Evolutionary conservation across 2,797 vertebrate species (phyloP), one percentile per base, ranked within the genome.

Genomic region (Mus minutoides): DNA sequence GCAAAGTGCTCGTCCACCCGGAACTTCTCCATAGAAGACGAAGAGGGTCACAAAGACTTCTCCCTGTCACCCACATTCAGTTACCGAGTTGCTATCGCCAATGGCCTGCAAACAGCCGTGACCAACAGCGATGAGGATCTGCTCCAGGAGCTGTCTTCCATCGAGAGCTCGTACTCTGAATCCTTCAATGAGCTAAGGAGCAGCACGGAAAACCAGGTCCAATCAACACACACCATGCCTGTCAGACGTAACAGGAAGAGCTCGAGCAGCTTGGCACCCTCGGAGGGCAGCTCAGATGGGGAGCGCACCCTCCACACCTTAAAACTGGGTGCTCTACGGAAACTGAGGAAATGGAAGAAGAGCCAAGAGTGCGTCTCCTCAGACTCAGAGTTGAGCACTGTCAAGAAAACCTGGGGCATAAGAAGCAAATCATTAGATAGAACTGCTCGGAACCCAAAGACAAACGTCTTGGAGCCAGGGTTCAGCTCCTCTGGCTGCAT

Each of bases 331-430:
- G 99, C 99, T 87, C 98, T 99, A 88, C 98, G 99, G 26, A 99
- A 99, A 96, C 98, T 99, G 73, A 99, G 99, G 83, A 99, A 99
- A 98, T 99, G 99, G 99, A 99, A 99, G 69, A 99, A 99, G 98
- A 99, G 99, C 96, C 99, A 99, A 97, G 99, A 99, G 96, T 99
- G 99, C 86, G 99, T 99, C 94, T 99, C 99, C n/a, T 99, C 99
- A 10, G 99, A 99, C 97, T 99, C 99, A 0, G 99, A 99, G 97
- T 99, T 99, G 91, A 99, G 99, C 98, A 99, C 99, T 0, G 99
- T 99, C 99, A 99, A 99, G 96, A 99, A 99, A 98, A 99, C 99
- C 0, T 99, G 99, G 97, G 99, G 99, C 46, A 99, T 99, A 86
- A 98, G 99, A 97, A 99, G 99, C 98, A 99, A 99, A 98, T 99